Conservation (phyloP, 2,888 invertebrate species). For the Ditula angustiorana region DNA sequence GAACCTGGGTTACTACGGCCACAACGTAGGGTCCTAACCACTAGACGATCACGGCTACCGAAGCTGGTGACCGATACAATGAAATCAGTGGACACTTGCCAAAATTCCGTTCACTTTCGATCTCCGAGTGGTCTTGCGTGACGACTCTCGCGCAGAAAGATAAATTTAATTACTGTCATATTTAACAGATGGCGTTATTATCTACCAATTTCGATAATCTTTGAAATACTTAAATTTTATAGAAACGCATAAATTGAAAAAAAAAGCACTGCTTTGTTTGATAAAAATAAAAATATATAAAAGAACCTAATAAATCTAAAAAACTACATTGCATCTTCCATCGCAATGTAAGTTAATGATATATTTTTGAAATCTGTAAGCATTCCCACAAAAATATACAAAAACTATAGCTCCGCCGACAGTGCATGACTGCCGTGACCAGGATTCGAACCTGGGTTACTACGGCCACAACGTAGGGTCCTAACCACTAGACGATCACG, state of each 20-base stretch:
- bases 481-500: slow-evolving; percentile 88
- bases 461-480: slow-evolving; percentile 87
- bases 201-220: not conserved
- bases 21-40: slow-evolving; percentile 87
- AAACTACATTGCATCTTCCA: no score
- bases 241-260: no score
- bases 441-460: slow-evolving; percentile 89
- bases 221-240: no score
- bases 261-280: no score
- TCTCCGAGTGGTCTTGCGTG: slow-evolving; percentile 1
- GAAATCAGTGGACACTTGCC: slow-evolving; percentile 41
- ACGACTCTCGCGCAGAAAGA: slow-evolving; percentile 7
- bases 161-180: not conserved
- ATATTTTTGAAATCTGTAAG: no score
- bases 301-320: no score
- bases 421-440: slow-evolving; percentile 90
- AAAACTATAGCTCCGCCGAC: no score
- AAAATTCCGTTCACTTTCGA: slow-evolving; percentile 15
- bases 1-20: slow-evolving; percentile 88
- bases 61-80: slow-evolving; percentile 44
- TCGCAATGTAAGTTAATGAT: no score
- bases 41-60: slow-evolving; percentile 85
- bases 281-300: no score
- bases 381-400: no score
- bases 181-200: slow-evolving; percentile 14